phyloP scores from a whole-genome alignment of 2,888 invertebrate species.

The Pachliopta kotzebuea region DNA sequence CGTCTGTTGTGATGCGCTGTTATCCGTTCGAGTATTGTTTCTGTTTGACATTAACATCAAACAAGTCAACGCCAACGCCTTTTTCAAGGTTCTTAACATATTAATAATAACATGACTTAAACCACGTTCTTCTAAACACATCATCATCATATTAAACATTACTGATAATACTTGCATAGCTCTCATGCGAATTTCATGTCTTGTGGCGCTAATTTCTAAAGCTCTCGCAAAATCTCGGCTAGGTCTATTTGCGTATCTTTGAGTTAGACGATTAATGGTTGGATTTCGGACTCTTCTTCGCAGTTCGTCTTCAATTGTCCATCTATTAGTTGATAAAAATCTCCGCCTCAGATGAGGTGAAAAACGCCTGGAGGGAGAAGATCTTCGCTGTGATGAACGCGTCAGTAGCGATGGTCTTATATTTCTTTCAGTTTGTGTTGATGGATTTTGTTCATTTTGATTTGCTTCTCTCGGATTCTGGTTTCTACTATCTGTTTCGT shows the following conservation, averaged over 20 bases:
- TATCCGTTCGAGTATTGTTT: constrained; percentile 43
- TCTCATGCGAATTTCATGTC: constrained; percentile 73
- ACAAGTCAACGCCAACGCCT: constrained; percentile 70
- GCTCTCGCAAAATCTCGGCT: constrained; percentile 60
- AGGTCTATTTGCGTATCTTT: constrained; percentile 50
- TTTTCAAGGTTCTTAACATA: constrained; percentile 70
- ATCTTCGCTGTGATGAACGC: constrained; percentile 44
- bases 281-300: constrained; percentile 54
- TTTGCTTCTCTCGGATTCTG: constrained; percentile 37
- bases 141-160: constrained; percentile 79
- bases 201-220: constrained; percentile 66
- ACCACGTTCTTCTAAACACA: constrained; percentile 71
- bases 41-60: constrained; percentile 72
- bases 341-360: constrained; percentile 52
- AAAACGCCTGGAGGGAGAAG: constrained; percentile 43
- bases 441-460: constrained; percentile 10
- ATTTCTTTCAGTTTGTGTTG: constrained; percentile 25
- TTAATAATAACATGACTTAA: constrained; percentile 68
- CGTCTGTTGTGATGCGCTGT: constrained; percentile 44
- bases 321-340: constrained; percentile 48
- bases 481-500: constrained; percentile 34
- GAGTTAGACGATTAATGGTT: constrained; percentile 44
- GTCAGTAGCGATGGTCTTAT: constrained; percentile 32
- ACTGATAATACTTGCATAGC: constrained; percentile 75
- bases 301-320: constrained; percentile 61